Evolutionary conservation across 2,888 invertebrate species (phyloP).

Genomic region (Sepiola atlantica): DNA sequence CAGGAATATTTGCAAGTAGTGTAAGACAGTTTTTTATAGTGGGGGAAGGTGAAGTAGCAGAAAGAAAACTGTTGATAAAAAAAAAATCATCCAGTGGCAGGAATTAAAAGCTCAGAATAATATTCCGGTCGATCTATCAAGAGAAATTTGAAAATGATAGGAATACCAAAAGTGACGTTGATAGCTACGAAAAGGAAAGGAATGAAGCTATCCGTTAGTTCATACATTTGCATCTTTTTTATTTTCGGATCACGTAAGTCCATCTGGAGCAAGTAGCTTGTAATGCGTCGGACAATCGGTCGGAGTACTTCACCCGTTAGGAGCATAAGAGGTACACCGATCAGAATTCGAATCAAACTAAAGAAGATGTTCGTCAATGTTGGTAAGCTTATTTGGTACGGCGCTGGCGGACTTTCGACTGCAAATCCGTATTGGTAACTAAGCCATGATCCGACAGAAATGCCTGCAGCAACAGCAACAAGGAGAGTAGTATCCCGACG

Average conservation of each 20-base stretch:
- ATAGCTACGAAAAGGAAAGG: conserved; percentile 87
- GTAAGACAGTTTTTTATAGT: background rate
- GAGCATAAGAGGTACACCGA: conserved; percentile 85
- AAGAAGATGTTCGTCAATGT: conserved; percentile 79
- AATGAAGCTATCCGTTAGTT: conserved; percentile 88
- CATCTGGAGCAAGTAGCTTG: conserved; percentile 82
- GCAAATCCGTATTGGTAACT: conserved; percentile 86
- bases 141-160: conserved; percentile 84
- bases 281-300: conserved; percentile 81
- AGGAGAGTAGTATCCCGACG: conserved; percentile 92
- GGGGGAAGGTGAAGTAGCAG: background rate
- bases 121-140: conserved; percentile 88
- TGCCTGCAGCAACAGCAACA: conserved; percentile 80
- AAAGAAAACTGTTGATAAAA: background rate
- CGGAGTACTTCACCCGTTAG: conserved; percentile 81
- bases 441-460: conserved; percentile 87
- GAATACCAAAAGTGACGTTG: conserved; percentile 84
- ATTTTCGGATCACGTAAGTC: conserved; percentile 80
- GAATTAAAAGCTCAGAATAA: conserved; percentile 85
- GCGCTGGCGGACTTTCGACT: conserved; percentile 74
- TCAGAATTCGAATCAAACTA: conserved; percentile 78
- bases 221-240: conserved; percentile 79
- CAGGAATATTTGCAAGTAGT: background rate
- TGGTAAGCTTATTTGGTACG: conserved; percentile 87
- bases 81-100: background rate